Base-by-base conservation (phyloP, 2,113 vertebrate species). In the Melanocharis versteri region DNA sequence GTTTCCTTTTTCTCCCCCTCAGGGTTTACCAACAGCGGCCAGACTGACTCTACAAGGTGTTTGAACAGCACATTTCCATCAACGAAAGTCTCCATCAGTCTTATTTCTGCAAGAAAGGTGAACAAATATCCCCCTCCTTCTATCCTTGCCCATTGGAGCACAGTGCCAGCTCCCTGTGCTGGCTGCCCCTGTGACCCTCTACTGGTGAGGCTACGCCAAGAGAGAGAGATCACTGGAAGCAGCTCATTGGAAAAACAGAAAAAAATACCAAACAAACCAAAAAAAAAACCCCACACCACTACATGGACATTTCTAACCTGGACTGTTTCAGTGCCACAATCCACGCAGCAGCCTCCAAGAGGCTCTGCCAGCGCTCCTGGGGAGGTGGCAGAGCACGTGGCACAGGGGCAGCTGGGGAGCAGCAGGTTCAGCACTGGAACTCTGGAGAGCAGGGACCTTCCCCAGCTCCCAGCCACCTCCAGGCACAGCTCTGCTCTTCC, bases 361-460 rank as follows among this genome's bases (percentile, higher is more conserved):
- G 42, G 21, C 68, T 51, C 19, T 39, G 81, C 47, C 53, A 39
- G 7, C 0, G 1, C 27, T 27, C 1, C 72, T 4, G 11, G 16
- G 39, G 13, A 40, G 26, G 39, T 7, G 68, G 53, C 61, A 61
- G n/a, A 51, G 45, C 0, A 0, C 1, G 31, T 3, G 40, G 72
- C 68, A 58, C 18, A 1, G 12, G 14, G 56, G 60, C 50, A 66
- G 87, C 83, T 35, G 24, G 15, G 31, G 9, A 76, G 35, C 14
- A 2, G 61, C 66, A 68, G 70, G 61, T 13, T 66, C 53, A 30
- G 61, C 0, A 0, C 61, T 5, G 5, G 13, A 27, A 13, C 22
- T n/a, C n/a, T n/a, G n/a, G n/a, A n/a, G n/a, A 11, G 6, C 66
- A 21, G 15, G 77, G 51, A 37, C 7, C 26, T 72, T 37, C 28